Evolutionary conservation across 2,888 invertebrate genomes (phyloP).

Genomic region (Apodemia mormo): DNA sequence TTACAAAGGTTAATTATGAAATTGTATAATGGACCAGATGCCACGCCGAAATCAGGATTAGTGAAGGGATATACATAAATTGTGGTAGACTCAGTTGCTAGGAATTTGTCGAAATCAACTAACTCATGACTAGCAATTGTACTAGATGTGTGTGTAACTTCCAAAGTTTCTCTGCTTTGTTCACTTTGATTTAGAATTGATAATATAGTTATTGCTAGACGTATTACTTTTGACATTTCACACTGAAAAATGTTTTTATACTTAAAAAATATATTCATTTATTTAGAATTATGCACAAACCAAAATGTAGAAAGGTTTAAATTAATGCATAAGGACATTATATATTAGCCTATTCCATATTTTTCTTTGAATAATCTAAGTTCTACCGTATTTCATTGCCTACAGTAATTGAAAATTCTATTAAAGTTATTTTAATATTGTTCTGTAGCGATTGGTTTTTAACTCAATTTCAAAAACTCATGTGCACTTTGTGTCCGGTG

Average conservation of each 20-base stretch:
- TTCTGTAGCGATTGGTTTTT: too few relatives aligned
- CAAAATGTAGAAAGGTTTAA: too few relatives aligned
- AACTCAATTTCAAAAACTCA: too few relatives aligned
- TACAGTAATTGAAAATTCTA: conserved; percentile 23
- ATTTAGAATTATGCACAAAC: too few relatives aligned
- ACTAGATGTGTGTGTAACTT: too few relatives aligned
- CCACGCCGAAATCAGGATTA: not conserved
- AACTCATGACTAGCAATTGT: not conserved
- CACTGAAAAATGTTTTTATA: not conserved
- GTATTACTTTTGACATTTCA: not conserved
- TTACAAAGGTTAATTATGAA: conserved; percentile 55
- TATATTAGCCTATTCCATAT: conserved; percentile 17
- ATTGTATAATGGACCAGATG: conserved; percentile 51
- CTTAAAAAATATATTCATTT: not conserved
- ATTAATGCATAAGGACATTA: too few relatives aligned
- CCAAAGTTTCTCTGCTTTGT: not conserved
- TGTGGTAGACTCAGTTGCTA: not conserved
- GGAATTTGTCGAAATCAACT: not conserved
- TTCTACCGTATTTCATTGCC: conserved; percentile 30
- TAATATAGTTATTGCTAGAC: not conserved
- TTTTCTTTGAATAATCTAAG: conserved; percentile 29
- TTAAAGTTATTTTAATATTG: not conserved
- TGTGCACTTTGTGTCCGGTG: too few relatives aligned
- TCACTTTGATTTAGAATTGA: not conserved
- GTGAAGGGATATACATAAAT: not conserved